A percentile compares a stretch with the other conserved stretches of the same genome.
These are phyloP conservation scores for Scaptomyza graminum DNA, from an alignment of 1,140 invertebrate genomes.

Conservation along the genomic window DNA sequence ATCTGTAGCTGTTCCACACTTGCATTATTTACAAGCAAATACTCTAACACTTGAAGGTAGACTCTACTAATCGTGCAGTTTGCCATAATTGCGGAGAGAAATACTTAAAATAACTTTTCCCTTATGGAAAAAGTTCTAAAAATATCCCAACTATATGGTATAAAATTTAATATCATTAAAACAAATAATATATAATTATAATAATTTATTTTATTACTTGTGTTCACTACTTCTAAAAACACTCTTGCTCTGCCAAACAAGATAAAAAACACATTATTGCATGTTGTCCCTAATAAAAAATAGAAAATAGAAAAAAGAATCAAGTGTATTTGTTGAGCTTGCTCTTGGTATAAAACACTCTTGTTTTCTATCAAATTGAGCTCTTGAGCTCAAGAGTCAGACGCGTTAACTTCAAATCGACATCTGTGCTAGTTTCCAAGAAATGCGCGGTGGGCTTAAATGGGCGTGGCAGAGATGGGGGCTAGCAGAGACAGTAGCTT, in stretches of 20 bases:
- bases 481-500: constrained; percentile 25
- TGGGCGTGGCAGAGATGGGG: too few relatives aligned
- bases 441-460: background rate
- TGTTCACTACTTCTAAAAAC: too few relatives aligned
- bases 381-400: constrained; percentile 33
- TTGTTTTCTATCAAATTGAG: constrained; percentile 47
- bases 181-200: too few relatives aligned
- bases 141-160: too few relatives aligned
- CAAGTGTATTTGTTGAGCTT: background rate
- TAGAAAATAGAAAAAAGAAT: background rate
- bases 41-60: background rate
- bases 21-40: constrained; percentile 10
- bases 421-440: constrained; percentile 75
- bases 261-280: too few relatives aligned
- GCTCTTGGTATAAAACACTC: background rate
- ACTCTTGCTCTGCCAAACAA: too few relatives aligned
- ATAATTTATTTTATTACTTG: too few relatives aligned
- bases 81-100: too few relatives aligned
- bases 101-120: too few relatives aligned
- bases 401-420: constrained; percentile 67
- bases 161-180: too few relatives aligned
- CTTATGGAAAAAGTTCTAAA: too few relatives aligned
- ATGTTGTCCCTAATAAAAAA: too few relatives aligned
- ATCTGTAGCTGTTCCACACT: constrained; percentile 9
- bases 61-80: background rate